phyloP scores from a whole-genome alignment of 2,888 invertebrate genomes.

The Odontocerum albicorne region DNA sequence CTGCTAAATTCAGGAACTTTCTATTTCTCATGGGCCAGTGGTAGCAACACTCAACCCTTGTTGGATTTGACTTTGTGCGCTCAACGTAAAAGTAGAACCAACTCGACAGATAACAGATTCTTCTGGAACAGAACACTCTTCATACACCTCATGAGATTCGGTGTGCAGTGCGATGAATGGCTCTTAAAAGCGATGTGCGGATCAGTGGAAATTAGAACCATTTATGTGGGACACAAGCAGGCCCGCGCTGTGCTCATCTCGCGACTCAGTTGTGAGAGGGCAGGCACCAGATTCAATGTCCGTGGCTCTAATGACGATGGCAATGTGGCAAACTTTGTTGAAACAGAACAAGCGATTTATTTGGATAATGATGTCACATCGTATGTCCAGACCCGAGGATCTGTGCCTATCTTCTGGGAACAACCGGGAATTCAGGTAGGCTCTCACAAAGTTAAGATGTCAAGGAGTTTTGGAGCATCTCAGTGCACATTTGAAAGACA shows the following conservation, averaged over 20 bases:
- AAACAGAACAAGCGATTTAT: constrained; percentile 97
- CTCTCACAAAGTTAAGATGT: constrained; percentile 97
- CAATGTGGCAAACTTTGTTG: constrained; percentile 99
- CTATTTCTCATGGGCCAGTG: constrained; percentile 87
- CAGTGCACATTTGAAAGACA: constrained; percentile 93
- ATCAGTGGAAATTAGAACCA: constrained; percentile 94
- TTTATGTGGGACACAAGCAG: constrained; percentile 95
- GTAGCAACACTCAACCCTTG: constrained; percentile 50
- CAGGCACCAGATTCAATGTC: constrained; percentile 97
- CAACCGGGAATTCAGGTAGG: constrained; percentile 99
- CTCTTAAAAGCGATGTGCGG: constrained; percentile 96
- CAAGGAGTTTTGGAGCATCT: constrained; percentile 92
- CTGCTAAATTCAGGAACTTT: constrained; percentile 97
- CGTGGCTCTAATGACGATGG: constrained; percentile 99
- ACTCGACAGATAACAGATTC: constrained; percentile 89
- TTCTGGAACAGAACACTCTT: constrained; percentile 98
- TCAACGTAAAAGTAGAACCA: constrained; percentile 81
- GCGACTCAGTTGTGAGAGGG: constrained; percentile 94
- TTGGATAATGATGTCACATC: constrained; percentile 90
- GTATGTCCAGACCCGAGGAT: constrained; percentile 91
- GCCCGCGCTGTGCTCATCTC: constrained; percentile 95
- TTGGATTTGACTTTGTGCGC: constrained; percentile 95
- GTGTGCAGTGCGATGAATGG: constrained; percentile 90
- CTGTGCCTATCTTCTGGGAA: constrained; percentile 98
- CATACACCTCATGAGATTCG: constrained; percentile 88